Conservation (phyloP, 2,113 vertebrate genomes). For the Turnix velox region DNA sequence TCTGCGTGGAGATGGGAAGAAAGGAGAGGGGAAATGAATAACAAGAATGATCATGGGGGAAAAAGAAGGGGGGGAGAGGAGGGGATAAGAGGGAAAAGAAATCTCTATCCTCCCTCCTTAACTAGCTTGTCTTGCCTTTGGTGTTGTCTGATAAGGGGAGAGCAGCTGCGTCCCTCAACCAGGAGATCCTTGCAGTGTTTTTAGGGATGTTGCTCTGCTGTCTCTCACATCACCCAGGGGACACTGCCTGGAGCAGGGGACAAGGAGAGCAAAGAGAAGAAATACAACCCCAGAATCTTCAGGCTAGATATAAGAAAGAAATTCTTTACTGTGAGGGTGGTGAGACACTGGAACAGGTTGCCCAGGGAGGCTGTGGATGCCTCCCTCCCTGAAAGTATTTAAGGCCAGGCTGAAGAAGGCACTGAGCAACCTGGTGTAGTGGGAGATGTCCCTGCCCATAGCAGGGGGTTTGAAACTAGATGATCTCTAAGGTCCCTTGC, state of each 20-base stretch:
- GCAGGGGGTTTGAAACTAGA: too few species aligned
- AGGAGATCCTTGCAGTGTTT: neutral
- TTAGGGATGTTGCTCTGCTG: neutral
- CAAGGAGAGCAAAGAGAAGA: neutral
- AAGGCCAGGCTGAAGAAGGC: too few species aligned
- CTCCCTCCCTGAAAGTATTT: too few species aligned
- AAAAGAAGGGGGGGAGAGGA: neutral
- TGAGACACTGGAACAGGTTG: too few species aligned
- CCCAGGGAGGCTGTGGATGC: too few species aligned
- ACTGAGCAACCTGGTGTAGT: too few species aligned
- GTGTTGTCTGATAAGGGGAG: neutral
- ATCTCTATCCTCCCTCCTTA: neutral
- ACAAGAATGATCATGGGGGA: neutral
- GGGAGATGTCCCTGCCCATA: too few species aligned
- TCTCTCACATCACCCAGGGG: neutral
- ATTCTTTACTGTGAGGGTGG: too few species aligned
- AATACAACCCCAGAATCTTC: neutral
- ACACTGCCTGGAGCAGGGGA: accelerated
- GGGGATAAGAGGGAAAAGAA: neutral
- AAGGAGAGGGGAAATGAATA: neutral
- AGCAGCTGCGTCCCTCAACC: neutral
- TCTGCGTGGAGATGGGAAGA: neutral
- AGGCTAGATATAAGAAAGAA: too few species aligned
- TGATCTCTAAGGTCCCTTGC: too few species aligned
- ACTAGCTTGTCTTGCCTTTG: neutral